Percentiles rank a stretch among this genome's conserved stretches.
phyloP scores from a whole-genome alignment of 2,888 invertebrate genomes.

The Panzeria rudis region DNA sequence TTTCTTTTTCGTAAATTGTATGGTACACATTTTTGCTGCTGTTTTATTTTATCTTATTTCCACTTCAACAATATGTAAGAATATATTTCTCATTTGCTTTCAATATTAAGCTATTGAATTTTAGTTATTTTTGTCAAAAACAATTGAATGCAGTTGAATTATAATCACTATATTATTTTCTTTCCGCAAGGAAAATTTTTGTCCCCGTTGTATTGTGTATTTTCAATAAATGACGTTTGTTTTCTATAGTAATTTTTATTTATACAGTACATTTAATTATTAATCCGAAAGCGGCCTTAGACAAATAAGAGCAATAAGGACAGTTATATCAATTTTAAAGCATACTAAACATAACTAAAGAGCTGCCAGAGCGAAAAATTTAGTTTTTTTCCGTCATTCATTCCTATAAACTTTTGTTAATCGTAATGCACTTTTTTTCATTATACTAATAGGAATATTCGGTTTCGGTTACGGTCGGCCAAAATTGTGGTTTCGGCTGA shows the following conservation, averaged over 20 bases:
- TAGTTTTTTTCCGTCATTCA: too few relatives aligned
- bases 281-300: neutral
- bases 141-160: neutral
- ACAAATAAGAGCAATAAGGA: slow-evolving; percentile 9
- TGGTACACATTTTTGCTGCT: slow-evolving; percentile 53
- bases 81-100: neutral
- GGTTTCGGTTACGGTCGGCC: too few relatives aligned
- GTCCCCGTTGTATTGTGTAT: slow-evolving; percentile 46
- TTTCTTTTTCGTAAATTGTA: slow-evolving; percentile 22
- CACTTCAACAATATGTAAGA: neutral
- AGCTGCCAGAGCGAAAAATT: slow-evolving; percentile 8
- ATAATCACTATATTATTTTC: slow-evolving; percentile 32
- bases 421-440: too few relatives aligned
- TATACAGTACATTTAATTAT: slow-evolving; percentile 42
- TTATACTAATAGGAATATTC: too few relatives aligned
- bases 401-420: too few relatives aligned
- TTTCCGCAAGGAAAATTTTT: slow-evolving; percentile 44
- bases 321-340: neutral
- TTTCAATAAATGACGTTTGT: slow-evolving; percentile 61
- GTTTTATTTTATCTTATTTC: slow-evolving; percentile 15
- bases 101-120: slow-evolving; percentile 2
- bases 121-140: slow-evolving; percentile 5
- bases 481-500: too few relatives aligned
- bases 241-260: slow-evolving; percentile 26
- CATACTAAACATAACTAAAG: neutral